Evolutionary conservation across 2,888 invertebrate genomes (phyloP), one percentile per base, ranked within the genome.

Genomic region (Noctua pronuba): DNA sequence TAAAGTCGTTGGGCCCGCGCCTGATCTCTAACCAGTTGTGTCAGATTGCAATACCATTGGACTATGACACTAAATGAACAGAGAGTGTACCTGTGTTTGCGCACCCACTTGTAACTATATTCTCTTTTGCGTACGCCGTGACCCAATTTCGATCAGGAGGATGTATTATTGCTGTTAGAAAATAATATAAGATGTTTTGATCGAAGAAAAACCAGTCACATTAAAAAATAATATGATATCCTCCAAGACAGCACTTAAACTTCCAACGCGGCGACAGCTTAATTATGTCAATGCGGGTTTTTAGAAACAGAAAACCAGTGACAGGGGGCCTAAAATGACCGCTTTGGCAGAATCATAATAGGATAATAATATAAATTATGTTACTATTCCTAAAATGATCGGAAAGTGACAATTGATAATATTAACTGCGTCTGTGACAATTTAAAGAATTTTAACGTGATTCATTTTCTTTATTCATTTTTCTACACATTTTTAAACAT

Each of bases 211-310:
- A 28, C 18, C 7, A 16, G 1, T 18, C n/a, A 31, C 41, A 21
- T 55, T 28, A 28, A 55, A 68, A 68, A 71, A 62, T 7, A 58
- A 70, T 71, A 11, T 64, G 6, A 31, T 44, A 31, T n/a, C n/a
- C 35, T 1, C 13, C 31, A 4, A n/a, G 55, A 13, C 11, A 55
- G 55, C 55, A 55, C 55, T 55, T 55, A n/a, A n/a, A n/a, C 55
- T 55, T n/a, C 13, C 21, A 46, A 67, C n/a, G 21, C 35, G 35
- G n/a, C 1, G 72, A 44, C n/a, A 46, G 68, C 21, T 67, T 35
- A 44, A 64, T 44, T n/a, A 67, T n/a, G 46, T 46, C 46, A 31
- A 35, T 35, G 18, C 18, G 7, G 44, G 31, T 31, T 73, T 44
- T 38, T 35, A 46, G n/a, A 28, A 58, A 58, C 28, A 18, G 28